A percentile compares a stretch with the other conserved stretches of the same genome.
These are phyloP conservation scores for Charanyca ferruginea DNA, from an alignment of 2,888 invertebrate species.

Conservation along the genomic window DNA sequence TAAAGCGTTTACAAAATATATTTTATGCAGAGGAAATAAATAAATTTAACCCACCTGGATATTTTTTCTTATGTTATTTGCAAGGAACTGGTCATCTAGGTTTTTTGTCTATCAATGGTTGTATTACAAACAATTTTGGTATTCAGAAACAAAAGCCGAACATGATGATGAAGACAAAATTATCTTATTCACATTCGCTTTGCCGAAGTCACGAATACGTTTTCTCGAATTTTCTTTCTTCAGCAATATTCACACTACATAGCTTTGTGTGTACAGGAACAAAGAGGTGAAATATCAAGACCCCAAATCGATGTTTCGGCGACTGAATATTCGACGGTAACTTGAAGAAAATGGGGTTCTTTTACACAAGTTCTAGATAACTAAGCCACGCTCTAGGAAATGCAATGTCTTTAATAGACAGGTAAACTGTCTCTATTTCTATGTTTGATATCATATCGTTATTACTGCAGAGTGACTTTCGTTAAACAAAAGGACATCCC, in stretches of 20 bases:
- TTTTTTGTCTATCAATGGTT: too few species aligned
- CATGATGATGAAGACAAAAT: too few species aligned
- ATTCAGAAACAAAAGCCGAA: too few species aligned
- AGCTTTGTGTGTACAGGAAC: constrained; percentile 33
- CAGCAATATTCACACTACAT: constrained; percentile 29
- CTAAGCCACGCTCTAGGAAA: constrained; percentile 19
- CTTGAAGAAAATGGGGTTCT: constrained; percentile 18
- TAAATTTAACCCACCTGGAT: too few species aligned
- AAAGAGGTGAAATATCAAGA: constrained; percentile 41
- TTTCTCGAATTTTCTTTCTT: constrained; percentile 12
- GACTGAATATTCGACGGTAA: constrained; percentile 7
- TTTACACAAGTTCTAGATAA: constrained; percentile 13
- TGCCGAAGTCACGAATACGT: too few species aligned
- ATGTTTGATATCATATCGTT: constrained; percentile 26
- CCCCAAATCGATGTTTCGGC: constrained; percentile 7
- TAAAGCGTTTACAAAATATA: too few species aligned
- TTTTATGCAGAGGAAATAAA: too few species aligned
- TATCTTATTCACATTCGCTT: too few species aligned
- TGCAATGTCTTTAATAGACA: constrained; percentile 37
- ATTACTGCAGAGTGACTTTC: constrained; percentile 24
- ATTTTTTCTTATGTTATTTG: too few species aligned
- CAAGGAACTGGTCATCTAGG: too few species aligned
- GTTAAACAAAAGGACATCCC: constrained; percentile 31
- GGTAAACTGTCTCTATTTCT: constrained; percentile 25
- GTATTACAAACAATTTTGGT: too few species aligned